Evolutionary conservation across 2,797 vertebrate genomes (phyloP).

Genomic region (Characodon lateralis): DNA sequence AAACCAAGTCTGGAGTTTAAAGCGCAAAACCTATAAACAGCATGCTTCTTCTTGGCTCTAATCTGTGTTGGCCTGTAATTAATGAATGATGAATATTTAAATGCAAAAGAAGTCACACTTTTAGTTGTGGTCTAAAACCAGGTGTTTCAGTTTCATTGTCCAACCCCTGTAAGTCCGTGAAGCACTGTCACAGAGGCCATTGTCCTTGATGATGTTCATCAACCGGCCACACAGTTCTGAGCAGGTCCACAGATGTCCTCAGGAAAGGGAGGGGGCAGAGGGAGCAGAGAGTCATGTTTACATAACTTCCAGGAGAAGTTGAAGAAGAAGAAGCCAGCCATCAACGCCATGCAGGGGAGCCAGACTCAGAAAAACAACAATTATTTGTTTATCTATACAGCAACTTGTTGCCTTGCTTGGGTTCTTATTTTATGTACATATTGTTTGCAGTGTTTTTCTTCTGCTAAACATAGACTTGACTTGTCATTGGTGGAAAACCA

Average conservation of each 20-base stretch:
- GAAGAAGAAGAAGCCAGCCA: too few relatives aligned
- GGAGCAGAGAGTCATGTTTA: too few relatives aligned
- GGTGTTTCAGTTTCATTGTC: too few relatives aligned
- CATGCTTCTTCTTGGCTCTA: neutral
- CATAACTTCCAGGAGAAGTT: too few relatives aligned
- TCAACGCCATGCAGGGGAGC: too few relatives aligned
- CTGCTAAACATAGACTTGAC: neutral
- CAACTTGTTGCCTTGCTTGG: neutral
- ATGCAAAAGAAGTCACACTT: neutral
- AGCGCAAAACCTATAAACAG: neutral
- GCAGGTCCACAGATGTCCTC: too few relatives aligned
- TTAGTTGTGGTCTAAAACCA: neutral
- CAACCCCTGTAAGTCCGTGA: too few relatives aligned
- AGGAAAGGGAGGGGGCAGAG: too few relatives aligned
- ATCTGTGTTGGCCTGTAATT: neutral
- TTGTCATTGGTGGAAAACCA: conserved; percentile 2
- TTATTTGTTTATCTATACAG: neutral
- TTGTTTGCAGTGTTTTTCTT: neutral
- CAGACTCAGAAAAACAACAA: neutral
- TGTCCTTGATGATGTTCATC: too few relatives aligned
- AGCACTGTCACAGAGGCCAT: too few relatives aligned
- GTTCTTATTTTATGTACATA: too few relatives aligned
- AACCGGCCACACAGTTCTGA: too few relatives aligned
- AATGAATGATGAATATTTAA: neutral
- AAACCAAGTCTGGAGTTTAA: neutral